Conservation (phyloP, 2,113 vertebrate genomes). For the Protobothrops flavoviridis region DNA sequence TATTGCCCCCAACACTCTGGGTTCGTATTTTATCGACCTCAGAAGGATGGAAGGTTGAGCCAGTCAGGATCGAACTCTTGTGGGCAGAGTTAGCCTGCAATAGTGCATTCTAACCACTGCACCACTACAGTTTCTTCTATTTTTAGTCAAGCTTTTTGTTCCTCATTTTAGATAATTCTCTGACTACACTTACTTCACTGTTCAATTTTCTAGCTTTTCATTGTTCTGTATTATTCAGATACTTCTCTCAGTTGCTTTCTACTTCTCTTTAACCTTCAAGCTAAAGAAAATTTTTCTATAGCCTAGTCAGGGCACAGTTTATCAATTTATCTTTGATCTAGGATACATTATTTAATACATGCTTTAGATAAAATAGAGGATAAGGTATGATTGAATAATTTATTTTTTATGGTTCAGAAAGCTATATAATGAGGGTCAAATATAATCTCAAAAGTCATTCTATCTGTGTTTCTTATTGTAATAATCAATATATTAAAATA, state of each 20-base stretch:
- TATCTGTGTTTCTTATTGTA: conserved; percentile 26
- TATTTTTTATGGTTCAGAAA: conserved; percentile 43
- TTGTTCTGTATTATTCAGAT: neutral
- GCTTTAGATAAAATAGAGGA: conserved; percentile 24
- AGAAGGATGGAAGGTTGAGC: neutral
- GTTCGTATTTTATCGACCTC: neutral
- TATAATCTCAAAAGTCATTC: conserved; percentile 44
- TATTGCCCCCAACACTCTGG: neutral
- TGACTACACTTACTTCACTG: neutral
- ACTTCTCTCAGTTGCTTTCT: neutral
- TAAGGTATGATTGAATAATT: conserved; percentile 73
- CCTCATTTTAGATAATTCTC: neutral
- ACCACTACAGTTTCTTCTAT: neutral
- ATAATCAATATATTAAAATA: conserved; percentile 51
- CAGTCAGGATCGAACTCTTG: neutral
- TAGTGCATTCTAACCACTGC: neutral
- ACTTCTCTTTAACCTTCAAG: neutral
- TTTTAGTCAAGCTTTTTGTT: neutral
- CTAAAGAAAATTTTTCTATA: neutral
- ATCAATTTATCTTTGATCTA: neutral
- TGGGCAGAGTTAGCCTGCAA: neutral
- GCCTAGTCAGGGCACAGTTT: neutral
- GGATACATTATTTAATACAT: neutral
- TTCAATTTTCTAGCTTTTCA: neutral
- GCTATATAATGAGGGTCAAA: conserved; percentile 73